Conservation (phyloP, 1,140 invertebrate genomes). For the Dermatophagoides farinae region DNA sequence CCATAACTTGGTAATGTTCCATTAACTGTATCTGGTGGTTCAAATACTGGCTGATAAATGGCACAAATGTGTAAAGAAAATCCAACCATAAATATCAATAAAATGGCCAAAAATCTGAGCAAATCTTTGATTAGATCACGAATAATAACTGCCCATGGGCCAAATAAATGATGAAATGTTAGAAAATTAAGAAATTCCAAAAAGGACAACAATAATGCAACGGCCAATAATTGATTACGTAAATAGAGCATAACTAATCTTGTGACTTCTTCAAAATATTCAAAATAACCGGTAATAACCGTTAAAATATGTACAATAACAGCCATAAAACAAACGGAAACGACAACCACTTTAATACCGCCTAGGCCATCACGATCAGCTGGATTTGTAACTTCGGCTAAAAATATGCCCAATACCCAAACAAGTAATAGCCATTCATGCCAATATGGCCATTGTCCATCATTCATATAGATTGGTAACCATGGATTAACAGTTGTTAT, state of each 20-base stretch:
- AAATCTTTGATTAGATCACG: constrained; percentile 42
- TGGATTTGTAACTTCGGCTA: constrained; percentile 89
- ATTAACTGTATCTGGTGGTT: constrained; percentile 17
- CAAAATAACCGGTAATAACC: constrained; percentile 20
- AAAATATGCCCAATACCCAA: constrained; percentile 80
- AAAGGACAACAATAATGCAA: constrained; percentile 80
- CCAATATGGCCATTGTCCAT: constrained; percentile 42
- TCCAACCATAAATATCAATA: constrained; percentile 91
- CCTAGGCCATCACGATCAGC: constrained; percentile 82
- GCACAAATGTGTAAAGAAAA: constrained; percentile 79
- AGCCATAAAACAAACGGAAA: constrained; percentile 75
- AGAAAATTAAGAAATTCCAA: constrained; percentile 90
- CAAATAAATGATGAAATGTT: constrained; percentile 95
- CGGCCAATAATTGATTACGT: constrained; percentile 83
- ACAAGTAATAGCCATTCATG: constrained; percentile 89
- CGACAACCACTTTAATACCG: constrained; percentile 64
- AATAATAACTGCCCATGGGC: constrained; percentile 70
- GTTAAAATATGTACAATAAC: constrained; percentile 52
- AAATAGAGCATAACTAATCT: constrained; percentile 37
- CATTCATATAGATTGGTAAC: constrained; percentile 30
- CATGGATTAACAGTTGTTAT: constrained; percentile 72
- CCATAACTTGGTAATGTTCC: constrained; percentile 16
- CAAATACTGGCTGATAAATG: constrained; percentile 23
- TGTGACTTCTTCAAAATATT: constrained; percentile 25
- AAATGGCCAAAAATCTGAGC: constrained; percentile 80